Conservation (phyloP, 2,797 vertebrate genomes). For the Lepus oiostolus region DNA sequence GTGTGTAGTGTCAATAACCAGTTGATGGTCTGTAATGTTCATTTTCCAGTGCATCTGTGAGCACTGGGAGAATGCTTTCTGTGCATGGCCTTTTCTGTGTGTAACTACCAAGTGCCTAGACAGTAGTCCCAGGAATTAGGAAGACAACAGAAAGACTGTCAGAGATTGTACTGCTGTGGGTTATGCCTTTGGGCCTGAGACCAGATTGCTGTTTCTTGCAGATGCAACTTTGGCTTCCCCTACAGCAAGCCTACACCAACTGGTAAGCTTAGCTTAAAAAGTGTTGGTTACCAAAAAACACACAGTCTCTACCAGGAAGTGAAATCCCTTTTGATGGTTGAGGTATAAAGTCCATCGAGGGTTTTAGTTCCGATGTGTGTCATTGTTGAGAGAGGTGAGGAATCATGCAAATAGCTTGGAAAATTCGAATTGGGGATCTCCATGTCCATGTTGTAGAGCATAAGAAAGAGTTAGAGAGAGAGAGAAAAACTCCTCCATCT, state of each 20-base stretch:
- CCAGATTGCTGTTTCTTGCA: not conserved
- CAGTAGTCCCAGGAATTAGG: not conserved
- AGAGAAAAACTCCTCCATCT: too few relatives aligned
- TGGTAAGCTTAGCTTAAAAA: conserved; percentile 24
- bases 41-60: not conserved
- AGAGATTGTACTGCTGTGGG: not conserved
- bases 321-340: not conserved
- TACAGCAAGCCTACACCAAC: not conserved
- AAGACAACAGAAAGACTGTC: not conserved
- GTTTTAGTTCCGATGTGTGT: not conserved
- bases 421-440: conserved; percentile 34
- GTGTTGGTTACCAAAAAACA: not conserved
- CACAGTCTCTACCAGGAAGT: not conserved
- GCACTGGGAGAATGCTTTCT: not conserved
- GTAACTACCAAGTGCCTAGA: not conserved
- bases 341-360: not conserved
- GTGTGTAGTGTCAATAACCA: not conserved
- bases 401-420: not conserved
- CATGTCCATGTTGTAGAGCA: not conserved
- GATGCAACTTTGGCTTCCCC: not conserved
- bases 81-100: not conserved
- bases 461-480: not conserved
- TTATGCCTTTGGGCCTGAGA: not conserved
- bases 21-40: not conserved
- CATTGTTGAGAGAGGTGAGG: not conserved